phyloP scores from a whole-genome alignment of 92 coral and sea anemone species.

The Virgularia gustaviana region DNA sequence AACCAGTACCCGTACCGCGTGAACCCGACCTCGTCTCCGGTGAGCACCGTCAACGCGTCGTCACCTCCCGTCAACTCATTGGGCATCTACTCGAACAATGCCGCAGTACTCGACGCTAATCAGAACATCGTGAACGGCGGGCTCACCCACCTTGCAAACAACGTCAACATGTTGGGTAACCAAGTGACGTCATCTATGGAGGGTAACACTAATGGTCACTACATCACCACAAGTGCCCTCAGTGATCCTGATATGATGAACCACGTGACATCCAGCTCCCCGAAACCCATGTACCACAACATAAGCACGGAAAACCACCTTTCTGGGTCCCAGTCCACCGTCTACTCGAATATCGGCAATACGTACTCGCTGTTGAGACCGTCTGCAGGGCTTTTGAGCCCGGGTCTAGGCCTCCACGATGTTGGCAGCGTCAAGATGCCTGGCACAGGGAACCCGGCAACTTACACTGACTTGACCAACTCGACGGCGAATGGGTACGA shows the following conservation, averaged over 20 bases:
- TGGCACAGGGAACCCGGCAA: neutral
- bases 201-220: conserved; percentile 20
- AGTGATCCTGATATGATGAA: conserved; percentile 23
- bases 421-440: conserved; percentile 22
- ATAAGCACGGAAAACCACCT: conserved; percentile 17
- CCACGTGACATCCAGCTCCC: conserved; percentile 34
- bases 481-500: conserved; percentile 31
- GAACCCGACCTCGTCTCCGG: conserved; percentile 31
- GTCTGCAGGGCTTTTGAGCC: conserved; percentile 15
- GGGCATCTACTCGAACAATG: neutral
- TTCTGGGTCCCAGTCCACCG: conserved; percentile 15
- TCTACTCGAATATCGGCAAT: conserved; percentile 26
- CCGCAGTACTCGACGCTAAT: conserved; percentile 14
- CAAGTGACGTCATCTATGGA: conserved; percentile 39
- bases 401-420: conserved; percentile 13
- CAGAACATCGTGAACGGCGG: conserved; percentile 34
- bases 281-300: conserved; percentile 37
- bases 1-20: conserved; percentile 35
- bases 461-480: conserved; percentile 22
- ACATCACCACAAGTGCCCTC: conserved; percentile 10
- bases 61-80: conserved; percentile 17
- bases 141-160: conserved; percentile 20
- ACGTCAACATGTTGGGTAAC: conserved; percentile 27
- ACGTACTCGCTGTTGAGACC: conserved; percentile 31
- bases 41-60: conserved; percentile 27